A percentile compares a stretch with the other conserved stretches of the same genome.
Evolutionary conservation across 2,888 invertebrate species (phyloP).

Genomic region (Trichacis sp.): DNA sequence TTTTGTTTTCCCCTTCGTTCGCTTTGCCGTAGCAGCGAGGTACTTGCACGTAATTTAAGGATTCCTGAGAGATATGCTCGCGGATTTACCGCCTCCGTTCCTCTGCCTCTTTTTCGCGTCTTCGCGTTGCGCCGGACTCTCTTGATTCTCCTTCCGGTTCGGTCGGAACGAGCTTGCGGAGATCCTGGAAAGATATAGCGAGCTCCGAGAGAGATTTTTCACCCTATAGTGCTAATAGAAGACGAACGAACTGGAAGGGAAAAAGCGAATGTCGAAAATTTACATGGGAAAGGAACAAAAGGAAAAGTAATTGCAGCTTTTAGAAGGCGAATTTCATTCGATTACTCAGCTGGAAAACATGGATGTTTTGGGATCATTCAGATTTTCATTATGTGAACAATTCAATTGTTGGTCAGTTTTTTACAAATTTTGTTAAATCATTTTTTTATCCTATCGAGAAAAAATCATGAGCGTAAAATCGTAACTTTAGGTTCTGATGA

Average conservation of each 20-base stretch:
- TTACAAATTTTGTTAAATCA: too few species aligned
- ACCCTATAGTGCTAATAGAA: constrained; percentile 36
- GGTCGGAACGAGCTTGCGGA: constrained; percentile 34
- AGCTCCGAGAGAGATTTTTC: constrained; percentile 30
- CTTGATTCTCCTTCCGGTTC: constrained; percentile 25
- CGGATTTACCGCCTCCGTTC: constrained; percentile 35
- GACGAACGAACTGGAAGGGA: constrained; percentile 29
- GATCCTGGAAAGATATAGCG: constrained; percentile 35
- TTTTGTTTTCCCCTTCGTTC: constrained; percentile 48
- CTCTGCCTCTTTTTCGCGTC: constrained; percentile 20
- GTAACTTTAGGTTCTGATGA: too few species aligned
- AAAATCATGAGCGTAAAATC: too few species aligned
- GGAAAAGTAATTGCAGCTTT: constrained; percentile 20
- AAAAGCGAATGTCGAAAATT: constrained; percentile 35
- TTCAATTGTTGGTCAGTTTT: too few species aligned
- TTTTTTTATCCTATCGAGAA: too few species aligned
- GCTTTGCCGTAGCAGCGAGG: constrained; percentile 31
- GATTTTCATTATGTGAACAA: too few species aligned
- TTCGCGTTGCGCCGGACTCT: constrained; percentile 18
- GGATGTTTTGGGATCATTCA: too few species aligned
- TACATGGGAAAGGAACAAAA: constrained; percentile 30
- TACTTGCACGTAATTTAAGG: constrained; percentile 48
- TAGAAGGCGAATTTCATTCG: too few species aligned
- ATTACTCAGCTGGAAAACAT: too few species aligned
- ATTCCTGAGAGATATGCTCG: constrained; percentile 45